Evolutionary conservation across 2,797 vertebrate genomes (phyloP).

Genomic region (Phataginus tricuspis): DNA sequence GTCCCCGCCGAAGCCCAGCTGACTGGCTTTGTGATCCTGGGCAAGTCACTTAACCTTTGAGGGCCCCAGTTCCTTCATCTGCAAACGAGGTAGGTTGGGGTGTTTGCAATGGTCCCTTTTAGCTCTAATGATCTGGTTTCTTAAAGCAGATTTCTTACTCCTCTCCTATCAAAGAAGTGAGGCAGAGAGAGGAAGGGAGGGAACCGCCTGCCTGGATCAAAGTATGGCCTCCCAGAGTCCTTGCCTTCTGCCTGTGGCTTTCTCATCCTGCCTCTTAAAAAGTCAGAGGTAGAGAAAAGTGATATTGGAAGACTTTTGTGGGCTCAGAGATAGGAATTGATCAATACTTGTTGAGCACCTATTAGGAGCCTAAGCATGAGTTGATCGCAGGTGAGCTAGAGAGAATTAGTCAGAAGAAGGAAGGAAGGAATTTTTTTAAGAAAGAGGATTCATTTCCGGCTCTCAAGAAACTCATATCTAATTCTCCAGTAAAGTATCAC

Average conservation of each 20-base stretch:
- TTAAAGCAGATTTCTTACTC: not conserved
- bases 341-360: not conserved
- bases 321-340: not conserved
- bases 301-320: not conserved
- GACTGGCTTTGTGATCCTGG: conserved; percentile 65
- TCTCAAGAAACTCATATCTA: not conserved
- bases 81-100: not conserved
- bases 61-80: conserved; percentile 37
- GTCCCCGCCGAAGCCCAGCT: not conserved
- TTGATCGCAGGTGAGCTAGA: not conserved
- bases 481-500: not conserved
- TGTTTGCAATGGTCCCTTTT: not conserved
- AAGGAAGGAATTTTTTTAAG: not conserved
- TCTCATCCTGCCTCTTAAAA: not conserved
- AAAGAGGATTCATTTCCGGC: not conserved
- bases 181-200: not conserved
- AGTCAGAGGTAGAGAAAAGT: not conserved
- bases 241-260: not conserved
- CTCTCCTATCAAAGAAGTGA: not conserved
- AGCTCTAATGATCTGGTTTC: conserved; percentile 41
- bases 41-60: conserved; percentile 40
- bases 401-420: not conserved
- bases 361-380: not conserved
- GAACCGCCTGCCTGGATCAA: not conserved
- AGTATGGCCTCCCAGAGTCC: not conserved